Base-by-base conservation (phyloP, 2,888 invertebrate species). In the Trichacis sp. region DNA sequence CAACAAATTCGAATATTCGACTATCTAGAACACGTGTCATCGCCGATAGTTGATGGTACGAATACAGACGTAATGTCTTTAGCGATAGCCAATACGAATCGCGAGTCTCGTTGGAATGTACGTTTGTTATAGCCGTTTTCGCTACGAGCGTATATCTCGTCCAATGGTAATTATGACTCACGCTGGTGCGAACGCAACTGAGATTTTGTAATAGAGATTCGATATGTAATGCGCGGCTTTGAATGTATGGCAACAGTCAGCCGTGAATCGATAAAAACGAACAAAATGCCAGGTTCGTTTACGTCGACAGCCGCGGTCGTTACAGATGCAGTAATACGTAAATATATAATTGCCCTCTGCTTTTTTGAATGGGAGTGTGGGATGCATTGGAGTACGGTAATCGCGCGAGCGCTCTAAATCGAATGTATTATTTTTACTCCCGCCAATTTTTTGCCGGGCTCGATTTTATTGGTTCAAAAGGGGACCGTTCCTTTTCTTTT, bases 151-250 rank as follows among this genome's bases (percentile, higher is more conserved):
- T n/a, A n/a, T n/a, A n/a, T n/a, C n/a, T n/a, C 57, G 62, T 51
- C 51, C 67, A 38, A 42, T 43, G 64, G 65, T 68, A 70, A 69
- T 72, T 71, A 69, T 71, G 73, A 73, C 62, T 76, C 72, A 70
- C 60, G 68, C 57, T 64, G 64, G 42, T 51, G 60, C 61, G 24
- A 56, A 53, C 17, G 61, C 54, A 64, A 47, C 54, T 47, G 42
- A 46, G 71, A 74, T 75, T 73, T 72, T 73, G 68, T 73, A 74
- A 73, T 68, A 61, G 61, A 53, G 52, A 46, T 45, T 68, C 51
- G 68, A 73, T 73, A 70, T 76, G 75, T 68, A 54, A 48, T 64
- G 47, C 69, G 75, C 78, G 75, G 76, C 57, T 19, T 42, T 17
- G 30, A 47, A 71, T 69, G 73, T 73, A 72, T 42, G 48, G 57